These are phyloP conservation scores for Exaiptasia diaphana DNA, from an alignment of 64 coral and sea anemone genomes.

Conservation along the genomic window DNA sequence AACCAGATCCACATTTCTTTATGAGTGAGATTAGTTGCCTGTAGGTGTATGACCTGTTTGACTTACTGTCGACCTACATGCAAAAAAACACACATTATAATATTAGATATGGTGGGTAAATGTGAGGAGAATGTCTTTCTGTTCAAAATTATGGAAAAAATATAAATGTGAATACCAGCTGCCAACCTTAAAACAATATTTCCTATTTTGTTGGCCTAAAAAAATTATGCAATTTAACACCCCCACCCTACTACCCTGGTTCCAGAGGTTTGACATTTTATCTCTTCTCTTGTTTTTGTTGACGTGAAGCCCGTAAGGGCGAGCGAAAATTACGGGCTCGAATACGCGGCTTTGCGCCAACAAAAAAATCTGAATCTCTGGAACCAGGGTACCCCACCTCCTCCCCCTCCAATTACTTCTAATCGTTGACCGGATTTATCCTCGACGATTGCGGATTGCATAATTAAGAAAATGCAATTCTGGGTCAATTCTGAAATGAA, in stretches of 20 bases:
- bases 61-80: slow-evolving; percentile 27
- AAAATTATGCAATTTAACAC: not conserved
- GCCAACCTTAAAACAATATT: not conserved
- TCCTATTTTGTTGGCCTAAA: not conserved
- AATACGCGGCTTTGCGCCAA: no score
- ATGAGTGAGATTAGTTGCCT: slow-evolving; percentile 22
- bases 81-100: not conserved
- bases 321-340: no score
- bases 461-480: no score
- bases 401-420: no score
- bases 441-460: no score
- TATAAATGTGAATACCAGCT: not conserved
- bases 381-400: no score
- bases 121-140: no score
- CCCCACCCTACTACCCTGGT: not conserved
- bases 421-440: no score
- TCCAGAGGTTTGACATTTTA: not conserved
- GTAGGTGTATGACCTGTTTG: slow-evolving; percentile 46
- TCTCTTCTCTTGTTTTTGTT: no score
- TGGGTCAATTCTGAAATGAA: no score
- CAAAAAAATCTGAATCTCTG: no score
- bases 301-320: no score
- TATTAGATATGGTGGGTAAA: not conserved
- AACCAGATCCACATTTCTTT: slow-evolving; percentile 39
- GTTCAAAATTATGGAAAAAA: not conserved